Conservation (phyloP, 2,113 vertebrate genomes). For the Rhineura floridana region DNA sequence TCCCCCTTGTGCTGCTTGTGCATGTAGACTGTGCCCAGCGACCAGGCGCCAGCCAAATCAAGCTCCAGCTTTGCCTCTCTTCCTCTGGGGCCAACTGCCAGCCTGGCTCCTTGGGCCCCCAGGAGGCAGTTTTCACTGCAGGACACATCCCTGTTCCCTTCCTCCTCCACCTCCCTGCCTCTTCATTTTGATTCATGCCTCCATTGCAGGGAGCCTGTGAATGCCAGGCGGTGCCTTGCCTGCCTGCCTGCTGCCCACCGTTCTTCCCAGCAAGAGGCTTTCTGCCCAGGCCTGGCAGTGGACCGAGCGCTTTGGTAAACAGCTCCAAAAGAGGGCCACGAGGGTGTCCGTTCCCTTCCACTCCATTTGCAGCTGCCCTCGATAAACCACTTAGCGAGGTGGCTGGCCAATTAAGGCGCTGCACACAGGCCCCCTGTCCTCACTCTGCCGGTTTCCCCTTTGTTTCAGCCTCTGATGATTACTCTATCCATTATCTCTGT, state of each 20-base stretch:
- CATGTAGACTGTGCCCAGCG: fast-evolving
- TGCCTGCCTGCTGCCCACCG: background rate
- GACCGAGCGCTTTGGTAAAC: background rate
- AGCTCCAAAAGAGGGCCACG: background rate
- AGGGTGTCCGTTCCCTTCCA: constrained; percentile 24
- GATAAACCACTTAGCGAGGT: constrained; percentile 46
- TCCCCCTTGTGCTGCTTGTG: background rate
- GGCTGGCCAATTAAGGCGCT: constrained; percentile 58
- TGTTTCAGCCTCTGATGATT: constrained; percentile 64
- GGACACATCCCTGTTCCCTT: constrained; percentile 24
- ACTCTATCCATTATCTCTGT: constrained; percentile 74
- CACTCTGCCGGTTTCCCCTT: constrained; percentile 56
- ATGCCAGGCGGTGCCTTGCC: constrained; percentile 44
- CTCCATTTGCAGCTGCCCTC: background rate
- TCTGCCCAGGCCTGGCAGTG: background rate
- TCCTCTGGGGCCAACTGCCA: background rate
- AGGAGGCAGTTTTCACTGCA: constrained; percentile 14
- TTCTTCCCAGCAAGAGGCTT: constrained; percentile 12
- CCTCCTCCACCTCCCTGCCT: constrained; percentile 1
- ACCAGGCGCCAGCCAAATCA: fast-evolving
- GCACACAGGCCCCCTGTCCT: constrained; percentile 49
- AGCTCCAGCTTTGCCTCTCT: background rate
- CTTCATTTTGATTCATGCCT: constrained; percentile 69
- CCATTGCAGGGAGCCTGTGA: constrained; percentile 60
- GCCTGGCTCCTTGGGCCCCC: background rate